These are phyloP conservation scores for Eupithecia tripunctaria DNA, from an alignment of 2,888 invertebrate species.

Conservation along the genomic window DNA sequence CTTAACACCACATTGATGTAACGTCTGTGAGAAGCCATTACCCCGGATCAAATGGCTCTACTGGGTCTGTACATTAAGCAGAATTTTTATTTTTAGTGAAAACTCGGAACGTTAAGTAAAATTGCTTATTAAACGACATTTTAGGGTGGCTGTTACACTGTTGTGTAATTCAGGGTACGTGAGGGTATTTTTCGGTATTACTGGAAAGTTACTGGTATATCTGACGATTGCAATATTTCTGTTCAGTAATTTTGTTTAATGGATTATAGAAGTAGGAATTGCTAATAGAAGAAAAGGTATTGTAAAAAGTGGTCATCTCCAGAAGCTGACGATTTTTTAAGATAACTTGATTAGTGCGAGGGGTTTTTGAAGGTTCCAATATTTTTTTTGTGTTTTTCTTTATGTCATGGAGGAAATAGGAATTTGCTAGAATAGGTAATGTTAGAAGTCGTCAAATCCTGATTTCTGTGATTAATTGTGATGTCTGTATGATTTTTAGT, in stretches of 20 bases:
- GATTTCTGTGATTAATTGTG: too few species aligned
- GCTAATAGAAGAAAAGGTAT: too few species aligned
- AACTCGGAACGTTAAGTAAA: constrained; percentile 56
- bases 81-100: constrained; percentile 65
- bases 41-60: constrained; percentile 71
- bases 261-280: neutral
- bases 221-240: neutral
- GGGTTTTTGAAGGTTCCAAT: too few species aligned
- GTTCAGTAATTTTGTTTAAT: neutral
- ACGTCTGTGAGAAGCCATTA: constrained; percentile 65
- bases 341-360: too few species aligned
- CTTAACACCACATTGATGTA: constrained; percentile 66
- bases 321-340: too few species aligned
- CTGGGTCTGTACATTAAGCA: constrained; percentile 64
- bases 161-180: neutral
- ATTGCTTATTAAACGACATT: constrained; percentile 60
- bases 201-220: neutral
- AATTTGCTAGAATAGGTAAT: too few species aligned
- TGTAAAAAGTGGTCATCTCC: neutral
- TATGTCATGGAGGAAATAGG: too few species aligned
- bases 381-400: too few species aligned
- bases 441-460: too few species aligned
- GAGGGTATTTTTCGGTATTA: neutral
- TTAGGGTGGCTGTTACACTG: constrained; percentile 38
- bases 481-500: too few species aligned